Evolutionary conservation across 2,888 invertebrate genomes (phyloP).

Genomic region (Hydraecia micacea): DNA sequence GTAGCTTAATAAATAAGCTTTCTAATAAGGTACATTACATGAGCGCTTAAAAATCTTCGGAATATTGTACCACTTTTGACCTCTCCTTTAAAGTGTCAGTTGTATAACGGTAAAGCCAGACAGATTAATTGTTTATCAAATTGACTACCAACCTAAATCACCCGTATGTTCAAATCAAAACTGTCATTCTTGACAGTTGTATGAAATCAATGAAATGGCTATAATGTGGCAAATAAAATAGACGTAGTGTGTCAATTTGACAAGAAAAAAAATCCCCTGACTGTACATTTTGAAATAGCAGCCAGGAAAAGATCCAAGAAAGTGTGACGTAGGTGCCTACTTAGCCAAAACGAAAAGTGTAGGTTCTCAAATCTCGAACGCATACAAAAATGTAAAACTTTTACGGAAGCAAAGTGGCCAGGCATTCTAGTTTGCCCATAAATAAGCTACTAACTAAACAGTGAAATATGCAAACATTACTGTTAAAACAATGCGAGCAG

Average conservation of each 20-base stretch:
- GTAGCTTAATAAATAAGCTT: too few relatives aligned
- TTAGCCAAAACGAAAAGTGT: constrained; percentile 3
- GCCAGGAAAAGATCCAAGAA: neutral
- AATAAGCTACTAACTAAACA: constrained; percentile 31
- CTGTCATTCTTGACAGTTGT: neutral
- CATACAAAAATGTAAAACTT: constrained; percentile 32
- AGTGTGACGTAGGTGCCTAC: neutral
- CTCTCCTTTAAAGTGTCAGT: too few relatives aligned
- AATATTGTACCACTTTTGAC: too few relatives aligned
- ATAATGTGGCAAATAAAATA: neutral
- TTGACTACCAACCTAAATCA: neutral
- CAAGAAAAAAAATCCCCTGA: neutral
- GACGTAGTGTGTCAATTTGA: neutral
- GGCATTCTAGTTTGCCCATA: constrained; percentile 32
- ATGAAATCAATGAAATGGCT: neutral
- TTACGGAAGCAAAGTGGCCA: neutral
- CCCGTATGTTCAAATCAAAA: neutral
- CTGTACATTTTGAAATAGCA: neutral
- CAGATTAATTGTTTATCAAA: neutral
- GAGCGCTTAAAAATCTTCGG: too few relatives aligned
- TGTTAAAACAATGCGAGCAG: constrained; percentile 45
- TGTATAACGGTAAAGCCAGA: too few relatives aligned
- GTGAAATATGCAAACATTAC: constrained; percentile 36
- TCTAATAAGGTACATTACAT: too few relatives aligned
- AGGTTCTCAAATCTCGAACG: constrained; percentile 1